Conservation (phyloP, 2,888 invertebrate genomes). For the Eulithis testata region DNA sequence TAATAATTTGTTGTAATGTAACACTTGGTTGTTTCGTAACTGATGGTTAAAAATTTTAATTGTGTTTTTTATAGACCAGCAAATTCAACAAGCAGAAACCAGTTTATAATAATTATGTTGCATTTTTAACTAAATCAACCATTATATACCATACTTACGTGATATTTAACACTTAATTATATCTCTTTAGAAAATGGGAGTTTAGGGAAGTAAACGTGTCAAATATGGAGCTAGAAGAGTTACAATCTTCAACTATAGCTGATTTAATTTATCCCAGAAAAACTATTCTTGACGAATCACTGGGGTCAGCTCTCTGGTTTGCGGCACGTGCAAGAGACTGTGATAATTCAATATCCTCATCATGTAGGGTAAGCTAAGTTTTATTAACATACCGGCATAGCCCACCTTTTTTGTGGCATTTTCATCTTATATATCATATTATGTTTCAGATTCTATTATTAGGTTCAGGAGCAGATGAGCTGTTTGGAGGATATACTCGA, state of each 20-base stretch:
- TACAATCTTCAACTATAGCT: conserved; percentile 85
- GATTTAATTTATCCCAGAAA: conserved; percentile 93
- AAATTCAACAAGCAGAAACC: too few relatives aligned
- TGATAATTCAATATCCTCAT: conserved; percentile 82
- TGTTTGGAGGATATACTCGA: conserved; percentile 96
- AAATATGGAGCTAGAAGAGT: conserved; percentile 85
- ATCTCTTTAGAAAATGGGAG: conserved; percentile 88
- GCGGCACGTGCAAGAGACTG: conserved; percentile 90
- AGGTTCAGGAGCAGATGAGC: conserved; percentile 98
- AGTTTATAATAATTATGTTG: too few relatives aligned
- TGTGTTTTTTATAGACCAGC: too few relatives aligned
- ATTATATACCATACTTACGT: too few relatives aligned
- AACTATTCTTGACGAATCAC: conserved; percentile 97
- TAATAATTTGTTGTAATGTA: too few relatives aligned
- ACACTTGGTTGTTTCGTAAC: too few relatives aligned
- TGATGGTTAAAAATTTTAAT: too few relatives aligned
- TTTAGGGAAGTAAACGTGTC: conserved; percentile 92
- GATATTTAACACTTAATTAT: too few relatives aligned
- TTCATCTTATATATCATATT: too few relatives aligned
- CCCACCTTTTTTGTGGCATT: too few relatives aligned
- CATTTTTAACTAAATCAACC: too few relatives aligned
- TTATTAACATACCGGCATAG: not conserved
- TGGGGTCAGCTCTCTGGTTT: conserved; percentile 99
- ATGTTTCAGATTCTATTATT: conserved; percentile 88
- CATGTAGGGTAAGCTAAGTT: conserved; percentile 83